Percentiles rank a stretch among this genome's conserved stretches.
Evolutionary conservation across 2,888 invertebrate species (phyloP).

Genomic region (Phrixothrix hirtus): DNA sequence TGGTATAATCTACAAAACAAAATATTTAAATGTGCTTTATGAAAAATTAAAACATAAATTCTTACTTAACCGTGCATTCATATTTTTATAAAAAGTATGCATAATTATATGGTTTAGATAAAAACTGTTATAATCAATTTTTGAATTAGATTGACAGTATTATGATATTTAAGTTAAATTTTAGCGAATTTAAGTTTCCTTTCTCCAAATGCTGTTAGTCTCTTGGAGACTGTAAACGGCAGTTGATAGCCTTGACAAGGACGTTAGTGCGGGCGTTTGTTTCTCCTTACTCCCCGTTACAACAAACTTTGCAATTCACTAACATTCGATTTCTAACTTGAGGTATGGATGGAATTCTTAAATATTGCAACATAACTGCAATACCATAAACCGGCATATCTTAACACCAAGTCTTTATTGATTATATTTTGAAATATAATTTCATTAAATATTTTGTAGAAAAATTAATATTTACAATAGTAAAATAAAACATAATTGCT

Average conservation of each 20-base stretch:
- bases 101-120: no score
- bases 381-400: constrained; percentile 35
- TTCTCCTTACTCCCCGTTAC: constrained; percentile 30
- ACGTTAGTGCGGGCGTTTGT: constrained; percentile 47
- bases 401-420: constrained; percentile 26
- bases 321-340: constrained; percentile 34
- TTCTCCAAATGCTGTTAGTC: constrained; percentile 29
- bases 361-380: constrained; percentile 40
- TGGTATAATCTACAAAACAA: no score
- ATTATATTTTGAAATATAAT: constrained; percentile 25
- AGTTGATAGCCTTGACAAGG: constrained; percentile 52
- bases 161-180: constrained; percentile 3
- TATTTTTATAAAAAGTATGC: no score
- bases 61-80: no score
- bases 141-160: no score
- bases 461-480: constrained; percentile 10
- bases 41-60: no score
- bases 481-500: constrained; percentile 21
- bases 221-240: constrained; percentile 31
- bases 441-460: constrained; percentile 16
- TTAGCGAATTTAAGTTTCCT: constrained; percentile 24
- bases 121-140: no score
- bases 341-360: constrained; percentile 39
- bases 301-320: constrained; percentile 21
- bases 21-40: no score